These are phyloP conservation scores for Linyphia triangularis DNA, from an alignment of 2,888 invertebrate species.

Conservation along the genomic window DNA sequence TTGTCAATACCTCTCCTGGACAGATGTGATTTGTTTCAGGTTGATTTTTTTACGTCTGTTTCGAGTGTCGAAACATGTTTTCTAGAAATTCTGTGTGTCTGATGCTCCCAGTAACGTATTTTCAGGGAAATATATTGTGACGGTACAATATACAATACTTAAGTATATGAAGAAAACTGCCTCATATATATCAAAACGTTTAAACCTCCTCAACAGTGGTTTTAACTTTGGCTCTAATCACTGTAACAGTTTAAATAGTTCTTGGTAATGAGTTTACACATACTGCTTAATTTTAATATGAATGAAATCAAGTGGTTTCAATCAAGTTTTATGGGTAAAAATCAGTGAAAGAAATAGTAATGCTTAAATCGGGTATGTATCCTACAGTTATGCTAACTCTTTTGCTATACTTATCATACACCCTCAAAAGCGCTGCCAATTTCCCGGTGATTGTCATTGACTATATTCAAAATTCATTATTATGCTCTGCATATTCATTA, in stretches of 20 bases:
- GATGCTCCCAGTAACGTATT: conserved; percentile 33
- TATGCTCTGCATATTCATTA: conserved; percentile 41
- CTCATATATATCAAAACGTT: background rate
- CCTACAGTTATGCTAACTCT: background rate
- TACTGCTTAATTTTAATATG: background rate
- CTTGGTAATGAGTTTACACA: background rate
- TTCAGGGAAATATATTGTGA: conserved; percentile 41
- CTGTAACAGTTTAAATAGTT: background rate
- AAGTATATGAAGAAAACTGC: background rate
- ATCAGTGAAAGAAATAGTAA: conserved; percentile 3
- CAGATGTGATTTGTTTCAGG: conserved; percentile 42
- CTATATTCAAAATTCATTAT: conserved; percentile 28
- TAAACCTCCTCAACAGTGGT: background rate
- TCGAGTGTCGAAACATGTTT: background rate
- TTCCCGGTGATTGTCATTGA: conserved; percentile 58
- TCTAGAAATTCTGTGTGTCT: conserved; percentile 37
- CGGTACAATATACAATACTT: background rate
- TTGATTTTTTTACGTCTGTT: conserved; percentile 14
- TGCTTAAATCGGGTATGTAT: background rate
- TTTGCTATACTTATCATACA: background rate
- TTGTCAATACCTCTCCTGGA: conserved; percentile 1
- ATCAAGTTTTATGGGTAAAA: background rate
- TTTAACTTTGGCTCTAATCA: background rate
- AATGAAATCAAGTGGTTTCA: background rate
- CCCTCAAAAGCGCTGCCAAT: background rate